A percentile compares a stretch with the other conserved stretches of the same genome.
Evolutionary conservation across 2,113 vertebrate species (phyloP).

Genomic region (Thomomys bottae): DNA sequence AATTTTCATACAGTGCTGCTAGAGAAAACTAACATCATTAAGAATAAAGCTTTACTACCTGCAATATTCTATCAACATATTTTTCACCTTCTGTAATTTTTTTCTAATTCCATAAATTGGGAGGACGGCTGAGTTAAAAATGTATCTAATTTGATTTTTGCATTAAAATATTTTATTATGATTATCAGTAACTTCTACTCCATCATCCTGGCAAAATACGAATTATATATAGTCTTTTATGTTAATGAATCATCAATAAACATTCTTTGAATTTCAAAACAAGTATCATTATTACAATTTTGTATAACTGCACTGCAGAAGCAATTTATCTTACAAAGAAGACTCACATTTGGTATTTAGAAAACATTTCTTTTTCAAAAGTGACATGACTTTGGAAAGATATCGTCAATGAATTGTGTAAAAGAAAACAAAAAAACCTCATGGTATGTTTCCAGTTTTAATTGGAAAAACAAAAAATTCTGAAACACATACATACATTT

Average conservation of each 20-base stretch:
- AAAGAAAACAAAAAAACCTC: conserved; percentile 46
- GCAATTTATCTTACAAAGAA: conserved; percentile 66
- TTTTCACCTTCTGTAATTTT: conserved; percentile 17
- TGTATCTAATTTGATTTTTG: conserved; percentile 60
- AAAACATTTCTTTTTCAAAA: conserved; percentile 66
- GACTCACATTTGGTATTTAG: conserved; percentile 58
- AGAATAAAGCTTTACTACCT: conserved; percentile 56
- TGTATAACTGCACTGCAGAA: conserved; percentile 53
- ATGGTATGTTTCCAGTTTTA: conserved; percentile 77
- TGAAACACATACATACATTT: conserved; percentile 75
- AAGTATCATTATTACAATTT: conserved; percentile 58
- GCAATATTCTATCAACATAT: conserved; percentile 28
- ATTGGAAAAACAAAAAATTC: conserved; percentile 71
- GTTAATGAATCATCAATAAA: conserved; percentile 65
- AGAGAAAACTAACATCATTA: conserved; percentile 37
- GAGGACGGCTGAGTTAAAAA: background rate
- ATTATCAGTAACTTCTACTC: conserved; percentile 50
- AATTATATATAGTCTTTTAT: conserved; percentile 57
- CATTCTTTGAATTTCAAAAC: conserved; percentile 66
- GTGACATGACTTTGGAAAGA: conserved; percentile 63
- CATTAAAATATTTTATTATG: conserved; percentile 69
- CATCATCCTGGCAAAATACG: conserved; percentile 54
- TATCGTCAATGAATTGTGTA: conserved; percentile 57
- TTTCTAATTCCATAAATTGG: conserved; percentile 15
- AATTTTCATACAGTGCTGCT: conserved; percentile 53